Base-by-base conservation (phyloP, 2,797 vertebrate genomes). In the Rhinophrynus dorsalis region DNA sequence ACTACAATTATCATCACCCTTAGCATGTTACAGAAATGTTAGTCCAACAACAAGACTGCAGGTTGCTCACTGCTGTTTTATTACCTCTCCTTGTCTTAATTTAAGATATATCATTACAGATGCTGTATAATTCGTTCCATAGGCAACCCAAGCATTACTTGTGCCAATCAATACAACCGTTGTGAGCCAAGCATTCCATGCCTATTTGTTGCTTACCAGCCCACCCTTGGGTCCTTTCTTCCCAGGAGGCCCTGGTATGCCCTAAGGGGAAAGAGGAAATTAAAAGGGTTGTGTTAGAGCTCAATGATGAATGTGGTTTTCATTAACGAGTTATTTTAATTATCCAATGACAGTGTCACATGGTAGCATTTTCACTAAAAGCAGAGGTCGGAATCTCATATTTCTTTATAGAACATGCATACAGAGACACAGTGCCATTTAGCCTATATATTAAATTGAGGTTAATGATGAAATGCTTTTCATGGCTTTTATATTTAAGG, bases 161-260 rank as follows among this genome's bases (percentile, higher is more conserved):
- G n/a, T n/a, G n/a, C n/a, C n/a, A n/a, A n/a, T n/a, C n/a, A n/a
- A n/a, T n/a, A n/a, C n/a, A n/a, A n/a, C n/a, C n/a, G n/a, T n/a
- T n/a, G n/a, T n/a, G n/a, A n/a, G n/a, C n/a, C n/a, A n/a, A n/a
- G n/a, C n/a, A n/a, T n/a, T n/a, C n/a, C n/a, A n/a, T n/a, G n/a
- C n/a, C n/a, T n/a, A n/a, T 30, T 38, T 57, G 2, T 9, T 12
- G 15, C 74, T 89, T 93, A 98, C 96, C 79, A 88, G 92, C 89
- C 93, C 92, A 78, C 97, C 97, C 84, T 95, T 98, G 61, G 83
- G 88, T 23, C 97, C 97, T 73, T 82, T 90, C 83, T 91, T 96
- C 74, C 97, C 96, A 78, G 65, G 78, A 32, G 92, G 84, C 68
- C 97, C 96, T 76, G 86, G 89, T 81, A 88, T 80, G 18, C 97